A percentile compares a stretch with the other conserved stretches of the same genome.
phyloP scores from a whole-genome alignment of 2,113 vertebrate species.

The Chamaetylas fuelleborni region DNA sequence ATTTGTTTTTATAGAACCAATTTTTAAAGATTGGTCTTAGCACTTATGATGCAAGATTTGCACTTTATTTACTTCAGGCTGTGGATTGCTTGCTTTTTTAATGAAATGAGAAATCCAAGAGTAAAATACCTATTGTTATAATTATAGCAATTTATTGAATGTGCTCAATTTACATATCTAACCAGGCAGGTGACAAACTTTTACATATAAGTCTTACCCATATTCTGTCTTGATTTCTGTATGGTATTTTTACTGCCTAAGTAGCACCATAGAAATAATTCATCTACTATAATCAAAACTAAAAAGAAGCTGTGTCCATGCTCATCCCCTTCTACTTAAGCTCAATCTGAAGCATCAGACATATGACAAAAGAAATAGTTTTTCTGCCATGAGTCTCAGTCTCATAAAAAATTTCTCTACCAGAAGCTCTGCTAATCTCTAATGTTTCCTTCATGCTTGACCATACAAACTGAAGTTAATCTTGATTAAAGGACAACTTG shows the following conservation, averaged over 20 bases:
- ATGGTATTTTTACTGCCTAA: not conserved
- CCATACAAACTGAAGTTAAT: not conserved
- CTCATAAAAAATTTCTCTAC: not conserved
- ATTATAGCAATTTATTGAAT: not conserved
- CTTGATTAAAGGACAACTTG: not conserved
- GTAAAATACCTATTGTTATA: not conserved
- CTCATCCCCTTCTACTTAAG: not conserved
- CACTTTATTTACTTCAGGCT: not conserved
- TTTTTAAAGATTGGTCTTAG: not conserved
- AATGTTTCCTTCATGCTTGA: not conserved
- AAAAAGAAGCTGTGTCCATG: not conserved
- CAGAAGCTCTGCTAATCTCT: not conserved
- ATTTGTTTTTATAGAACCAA: not conserved
- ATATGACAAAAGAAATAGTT: rapidly evolving
- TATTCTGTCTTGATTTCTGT: not conserved
- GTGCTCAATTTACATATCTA: not conserved
- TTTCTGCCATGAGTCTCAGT: not conserved
- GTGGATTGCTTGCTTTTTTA: not conserved
- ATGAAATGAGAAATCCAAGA: not conserved
- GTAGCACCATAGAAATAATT: not conserved
- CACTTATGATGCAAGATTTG: not conserved
- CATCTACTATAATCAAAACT: not conserved
- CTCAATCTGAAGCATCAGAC: not conserved
- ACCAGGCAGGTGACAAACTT: not conserved
- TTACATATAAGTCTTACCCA: not conserved